Base-by-base conservation (phyloP, 2,113 vertebrate genomes). In the Pampusana beccarii region DNA sequence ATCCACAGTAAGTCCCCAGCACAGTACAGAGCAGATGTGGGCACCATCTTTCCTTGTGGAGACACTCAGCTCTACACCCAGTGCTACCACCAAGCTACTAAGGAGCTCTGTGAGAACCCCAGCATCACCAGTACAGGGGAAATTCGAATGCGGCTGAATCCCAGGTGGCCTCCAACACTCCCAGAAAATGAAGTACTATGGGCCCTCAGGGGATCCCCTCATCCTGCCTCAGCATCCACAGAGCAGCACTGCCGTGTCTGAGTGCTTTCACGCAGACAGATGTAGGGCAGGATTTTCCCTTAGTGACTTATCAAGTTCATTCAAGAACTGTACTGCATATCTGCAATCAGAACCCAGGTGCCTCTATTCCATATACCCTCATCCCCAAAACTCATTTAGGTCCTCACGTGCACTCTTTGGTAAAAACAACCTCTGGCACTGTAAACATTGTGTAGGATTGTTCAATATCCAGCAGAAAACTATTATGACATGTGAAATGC, bases 201-300 rank as follows among this genome's bases (percentile, higher is more conserved):
- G 74, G 34, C 29, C 60, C 69, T 73, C 20, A 14, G 60, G 88
- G 79, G 8, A 66, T 33, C 16, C 28, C 33, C 56, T 80, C 48
- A 56, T 23, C 25, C 90, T 46, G 50, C 42, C 18, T 42, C 51
- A 88, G 71, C 42, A 79, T 28, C 60, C 90, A 73, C 12, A 7
- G 0, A 62, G 71, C 46, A 83, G 20, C 2, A 2, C 71, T 85
- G 36, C 81, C 24, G 21, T 31, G 20, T 19, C 29, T 72, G 62
- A 93, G 64, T 16, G 31, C 38, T 51, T 86, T 73, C 25, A 50
- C n/a, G 56, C 60, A 86, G 67, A 31, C 8, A 83, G 67, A 60
- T 53, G 33, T 28, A 53, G 56, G 18, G 46, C 13, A 95, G 85
- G 85, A 73, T 66, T 95, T 92, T 89, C 89, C 87, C 84, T 46